Evolutionary conservation across 1,140 invertebrate species (phyloP).

Genomic region (Lordiphosa collinella): DNA sequence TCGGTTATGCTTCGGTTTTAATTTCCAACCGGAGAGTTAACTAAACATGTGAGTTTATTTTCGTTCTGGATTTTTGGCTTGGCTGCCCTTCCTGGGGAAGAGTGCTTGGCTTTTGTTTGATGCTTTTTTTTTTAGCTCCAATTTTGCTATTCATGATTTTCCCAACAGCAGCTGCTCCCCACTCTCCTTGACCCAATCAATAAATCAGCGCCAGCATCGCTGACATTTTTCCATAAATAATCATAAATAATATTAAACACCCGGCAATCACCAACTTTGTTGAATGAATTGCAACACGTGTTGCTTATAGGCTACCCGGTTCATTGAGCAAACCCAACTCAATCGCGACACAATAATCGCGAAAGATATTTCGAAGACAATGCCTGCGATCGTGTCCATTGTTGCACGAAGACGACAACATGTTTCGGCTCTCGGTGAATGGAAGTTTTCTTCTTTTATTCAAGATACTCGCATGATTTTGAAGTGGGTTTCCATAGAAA

Average conservation of each 20-base stretch:
- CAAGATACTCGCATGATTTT: conserved; percentile 6
- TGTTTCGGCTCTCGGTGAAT: conserved; percentile 34
- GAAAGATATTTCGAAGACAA: conserved; percentile 54
- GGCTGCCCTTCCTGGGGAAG: no score
- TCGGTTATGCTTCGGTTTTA: conserved; percentile 27
- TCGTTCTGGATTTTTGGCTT: background rate
- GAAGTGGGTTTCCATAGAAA: conserved; percentile 61
- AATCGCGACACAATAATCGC: conserved; percentile 44
- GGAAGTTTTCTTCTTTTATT: conserved; percentile 55
- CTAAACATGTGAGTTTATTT: conserved; percentile 54
- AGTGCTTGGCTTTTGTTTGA: background rate
- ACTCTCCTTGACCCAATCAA: conserved; percentile 66
- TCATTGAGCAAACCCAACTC: conserved; percentile 59
- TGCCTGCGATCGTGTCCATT: conserved; percentile 46
- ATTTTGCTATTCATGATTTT: no score
- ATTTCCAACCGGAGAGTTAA: conserved; percentile 39
- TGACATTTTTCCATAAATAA: conserved; percentile 59
- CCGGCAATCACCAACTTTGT: conserved; percentile 25
- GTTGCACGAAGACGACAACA: conserved; percentile 37
- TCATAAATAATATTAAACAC: conserved; percentile 42
- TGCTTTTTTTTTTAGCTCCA: background rate
- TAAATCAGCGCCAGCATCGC: conserved; percentile 59
- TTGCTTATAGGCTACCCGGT: conserved; percentile 32
- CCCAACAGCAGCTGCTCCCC: conserved; percentile 26
- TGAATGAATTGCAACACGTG: conserved; percentile 74